phyloP scores from a whole-genome alignment of 2,888 invertebrate genomes.

The Zeuzera pyrina region DNA sequence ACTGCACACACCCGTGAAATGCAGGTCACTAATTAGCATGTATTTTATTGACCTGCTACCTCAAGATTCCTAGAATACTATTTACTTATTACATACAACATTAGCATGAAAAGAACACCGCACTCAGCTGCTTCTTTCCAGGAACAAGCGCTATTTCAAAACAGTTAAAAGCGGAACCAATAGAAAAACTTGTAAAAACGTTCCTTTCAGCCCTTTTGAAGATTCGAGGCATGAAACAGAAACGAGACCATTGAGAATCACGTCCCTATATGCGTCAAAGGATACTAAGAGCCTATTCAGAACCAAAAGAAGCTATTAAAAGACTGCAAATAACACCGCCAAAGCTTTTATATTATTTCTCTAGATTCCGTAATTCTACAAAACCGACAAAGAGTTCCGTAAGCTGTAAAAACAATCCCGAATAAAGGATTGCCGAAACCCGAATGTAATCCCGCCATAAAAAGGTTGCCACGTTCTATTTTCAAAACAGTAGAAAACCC shows the following conservation, averaged over 20 bases:
- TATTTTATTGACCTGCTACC: too few relatives aligned
- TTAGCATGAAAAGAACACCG: not conserved
- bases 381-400: constrained; percentile 64
- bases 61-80: too few relatives aligned
- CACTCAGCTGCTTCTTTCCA: not conserved
- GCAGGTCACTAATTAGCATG: too few relatives aligned
- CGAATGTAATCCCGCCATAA: constrained; percentile 59
- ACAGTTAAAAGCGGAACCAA: constrained; percentile 21
- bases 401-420: constrained; percentile 70
- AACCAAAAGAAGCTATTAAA: constrained; percentile 44
- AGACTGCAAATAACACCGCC: constrained; percentile 28
- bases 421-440: constrained; percentile 35
- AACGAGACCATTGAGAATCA: constrained; percentile 54
- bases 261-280: constrained; percentile 48
- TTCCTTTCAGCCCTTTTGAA: constrained; percentile 41
- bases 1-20: too few relatives aligned
- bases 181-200: constrained; percentile 18
- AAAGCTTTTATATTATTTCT: constrained; percentile 33
- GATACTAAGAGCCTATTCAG: constrained; percentile 41
- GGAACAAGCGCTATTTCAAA: not conserved
- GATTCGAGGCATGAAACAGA: constrained; percentile 53
- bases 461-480: constrained; percentile 59
- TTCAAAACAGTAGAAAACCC: constrained; percentile 69
- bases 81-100: too few relatives aligned
- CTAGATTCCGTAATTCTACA: constrained; percentile 37